Evolutionary conservation across 2,113 vertebrate genomes (phyloP).

Genomic region (Anolis carolinensis): DNA sequence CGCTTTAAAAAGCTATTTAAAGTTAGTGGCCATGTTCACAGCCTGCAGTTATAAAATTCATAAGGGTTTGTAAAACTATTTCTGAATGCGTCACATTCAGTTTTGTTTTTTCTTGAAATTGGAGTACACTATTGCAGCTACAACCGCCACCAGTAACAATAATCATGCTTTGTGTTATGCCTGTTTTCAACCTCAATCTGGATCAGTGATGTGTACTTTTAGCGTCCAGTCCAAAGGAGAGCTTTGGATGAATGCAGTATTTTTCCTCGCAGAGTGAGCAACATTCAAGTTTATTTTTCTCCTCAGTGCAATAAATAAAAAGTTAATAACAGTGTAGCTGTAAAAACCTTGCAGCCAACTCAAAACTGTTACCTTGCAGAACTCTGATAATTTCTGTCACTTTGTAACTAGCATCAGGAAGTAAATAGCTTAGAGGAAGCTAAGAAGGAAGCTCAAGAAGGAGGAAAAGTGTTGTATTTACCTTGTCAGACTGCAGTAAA

Average conservation of each 20-base stretch:
- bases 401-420: slow-evolving; percentile 16
- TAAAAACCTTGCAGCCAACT: background rate
- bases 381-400: background rate
- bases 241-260: background rate
- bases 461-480: background rate
- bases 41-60: no score
- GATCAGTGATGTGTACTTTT: background rate
- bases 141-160: background rate
- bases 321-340: background rate
- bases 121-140: background rate
- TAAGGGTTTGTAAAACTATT: background rate
- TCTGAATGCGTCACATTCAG: background rate
- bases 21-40: background rate
- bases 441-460: no score
- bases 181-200: background rate
- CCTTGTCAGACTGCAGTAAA: slow-evolving; percentile 2
- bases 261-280: background rate
- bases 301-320: background rate
- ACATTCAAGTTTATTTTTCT: slow-evolving; percentile 4
- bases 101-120: background rate
- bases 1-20: background rate
- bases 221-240: background rate
- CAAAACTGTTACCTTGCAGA: background rate
- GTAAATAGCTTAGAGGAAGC: background rate
- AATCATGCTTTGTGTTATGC: background rate